Evolutionary conservation across 2,888 invertebrate species (phyloP).

Genomic region (Drosophila nr. fundita): DNA sequence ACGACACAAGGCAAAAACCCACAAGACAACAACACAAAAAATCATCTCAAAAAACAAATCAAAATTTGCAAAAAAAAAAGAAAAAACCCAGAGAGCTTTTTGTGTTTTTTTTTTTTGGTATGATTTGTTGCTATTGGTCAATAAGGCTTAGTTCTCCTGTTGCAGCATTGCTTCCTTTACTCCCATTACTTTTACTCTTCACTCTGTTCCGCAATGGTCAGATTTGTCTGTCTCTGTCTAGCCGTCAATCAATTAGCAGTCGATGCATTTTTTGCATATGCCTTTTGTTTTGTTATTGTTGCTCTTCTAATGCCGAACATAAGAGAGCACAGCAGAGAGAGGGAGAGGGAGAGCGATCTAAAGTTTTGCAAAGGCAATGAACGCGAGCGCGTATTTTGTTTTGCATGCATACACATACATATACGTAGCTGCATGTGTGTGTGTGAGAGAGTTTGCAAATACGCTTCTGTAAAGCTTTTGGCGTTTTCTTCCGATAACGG

Average conservation of each 20-base stretch:
- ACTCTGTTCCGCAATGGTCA: slow-evolving; percentile 5
- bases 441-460: slow-evolving; percentile 29
- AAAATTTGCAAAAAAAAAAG: slow-evolving; percentile 14
- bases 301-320: slow-evolving; percentile 49
- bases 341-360: slow-evolving; percentile 30
- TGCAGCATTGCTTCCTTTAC: not conserved
- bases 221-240: slow-evolving; percentile 23
- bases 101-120: slow-evolving; percentile 1
- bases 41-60: slow-evolving; percentile 40
- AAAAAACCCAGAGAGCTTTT: slow-evolving; percentile 18
- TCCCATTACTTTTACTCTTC: not conserved
- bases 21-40: slow-evolving; percentile 22
- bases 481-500: slow-evolving; percentile 82
- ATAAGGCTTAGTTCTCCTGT: slow-evolving; percentile 27
- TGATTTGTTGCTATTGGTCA: slow-evolving; percentile 16
- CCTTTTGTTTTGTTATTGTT: slow-evolving; percentile 24
- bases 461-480: slow-evolving; percentile 66
- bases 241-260: slow-evolving; percentile 42
- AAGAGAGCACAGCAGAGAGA: slow-evolving; percentile 15
- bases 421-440: slow-evolving; percentile 5
- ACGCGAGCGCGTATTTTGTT: slow-evolving; percentile 59
- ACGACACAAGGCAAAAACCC: slow-evolving; percentile 7
- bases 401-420: slow-evolving; percentile 4
- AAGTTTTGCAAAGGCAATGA: slow-evolving; percentile 76
- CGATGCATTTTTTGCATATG: slow-evolving; percentile 18